phyloP scores from a whole-genome alignment of 2,888 invertebrate genomes.

The Tetheella fluctuosa region DNA sequence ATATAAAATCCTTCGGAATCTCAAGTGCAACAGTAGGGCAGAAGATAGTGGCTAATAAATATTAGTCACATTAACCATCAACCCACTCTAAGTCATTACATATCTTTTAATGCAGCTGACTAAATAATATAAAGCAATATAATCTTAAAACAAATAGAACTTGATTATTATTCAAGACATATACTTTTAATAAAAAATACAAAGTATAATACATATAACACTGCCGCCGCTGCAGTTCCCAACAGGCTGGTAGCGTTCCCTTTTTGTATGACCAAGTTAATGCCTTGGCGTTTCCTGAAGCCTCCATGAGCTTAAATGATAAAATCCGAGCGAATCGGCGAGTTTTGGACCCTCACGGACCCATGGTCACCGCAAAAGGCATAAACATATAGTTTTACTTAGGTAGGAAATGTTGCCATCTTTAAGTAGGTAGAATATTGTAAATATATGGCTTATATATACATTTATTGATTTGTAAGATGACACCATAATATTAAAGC shows the following conservation, averaged over 20 bases:
- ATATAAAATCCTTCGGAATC: too few relatives aligned
- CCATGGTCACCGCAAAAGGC: too few relatives aligned
- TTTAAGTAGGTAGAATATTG: neutral
- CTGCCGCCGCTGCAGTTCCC: too few relatives aligned
- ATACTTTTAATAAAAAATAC: neutral
- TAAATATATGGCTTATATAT: neutral
- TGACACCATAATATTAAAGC: neutral
- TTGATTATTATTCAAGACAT: neutral
- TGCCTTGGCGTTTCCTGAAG: too few relatives aligned
- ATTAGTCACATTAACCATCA: neutral
- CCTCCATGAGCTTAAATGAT: too few relatives aligned
- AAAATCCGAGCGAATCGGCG: too few relatives aligned
- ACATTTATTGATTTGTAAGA: neutral
- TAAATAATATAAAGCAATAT: neutral
- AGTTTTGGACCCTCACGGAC: too few relatives aligned
- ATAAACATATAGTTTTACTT: too few relatives aligned
- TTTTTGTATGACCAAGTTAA: too few relatives aligned
- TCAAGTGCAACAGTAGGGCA: too few relatives aligned
- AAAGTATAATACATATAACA: too few relatives aligned
- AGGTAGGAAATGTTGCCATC: neutral
- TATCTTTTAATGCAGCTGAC: neutral
- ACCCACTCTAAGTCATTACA: neutral
- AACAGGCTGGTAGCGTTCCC: too few relatives aligned
- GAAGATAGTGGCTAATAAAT: neutral
- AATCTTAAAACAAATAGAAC: neutral